phyloP scores from a whole-genome alignment of 2,113 vertebrate genomes.

The Erythrocercus mccallii region DNA sequence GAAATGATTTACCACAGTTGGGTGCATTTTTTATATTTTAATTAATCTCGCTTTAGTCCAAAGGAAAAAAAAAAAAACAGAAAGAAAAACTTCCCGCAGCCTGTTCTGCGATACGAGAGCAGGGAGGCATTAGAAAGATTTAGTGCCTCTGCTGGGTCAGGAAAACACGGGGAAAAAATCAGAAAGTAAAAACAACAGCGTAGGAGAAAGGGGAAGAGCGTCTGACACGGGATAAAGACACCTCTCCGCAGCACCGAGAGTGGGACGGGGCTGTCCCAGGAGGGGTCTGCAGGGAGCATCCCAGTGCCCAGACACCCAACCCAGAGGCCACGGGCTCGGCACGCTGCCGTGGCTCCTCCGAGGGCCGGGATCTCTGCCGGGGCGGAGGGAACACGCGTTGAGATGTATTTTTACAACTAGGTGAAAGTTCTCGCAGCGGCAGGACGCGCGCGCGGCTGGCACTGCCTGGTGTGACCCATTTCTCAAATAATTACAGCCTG shows the following conservation, averaged over 20 bases:
- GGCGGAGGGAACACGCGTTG: neutral
- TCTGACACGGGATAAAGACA: neutral
- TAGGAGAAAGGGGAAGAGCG: neutral
- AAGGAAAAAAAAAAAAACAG: neutral
- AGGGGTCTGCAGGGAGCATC: neutral
- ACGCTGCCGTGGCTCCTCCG: neutral
- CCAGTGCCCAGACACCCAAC: neutral
- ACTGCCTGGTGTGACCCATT: conserved; percentile 73
- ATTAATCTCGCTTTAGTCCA: neutral
- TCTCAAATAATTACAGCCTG: conserved; percentile 71
- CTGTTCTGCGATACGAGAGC: neutral
- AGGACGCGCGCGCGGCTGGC: conserved; percentile 25
- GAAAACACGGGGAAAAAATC: conserved; percentile 29
- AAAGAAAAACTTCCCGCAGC: neutral
- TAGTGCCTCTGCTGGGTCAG: conserved; percentile 7
- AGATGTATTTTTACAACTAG: conserved; percentile 51
- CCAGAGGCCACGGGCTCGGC: neutral
- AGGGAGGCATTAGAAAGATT: conserved; percentile 18
- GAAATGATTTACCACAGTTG: conserved; percentile 34
- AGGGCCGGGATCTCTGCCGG: neutral
- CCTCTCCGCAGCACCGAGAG: neutral
- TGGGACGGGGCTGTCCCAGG: neutral
- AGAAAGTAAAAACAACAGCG: neutral
- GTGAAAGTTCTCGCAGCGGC: conserved; percentile 46
- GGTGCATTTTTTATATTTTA: conserved; percentile 47